A percentile compares a stretch with the other conserved stretches of the same genome.
Conservation (phyloP, 2,113 vertebrate genomes). For the Actenoides lindsayi region DNA sequence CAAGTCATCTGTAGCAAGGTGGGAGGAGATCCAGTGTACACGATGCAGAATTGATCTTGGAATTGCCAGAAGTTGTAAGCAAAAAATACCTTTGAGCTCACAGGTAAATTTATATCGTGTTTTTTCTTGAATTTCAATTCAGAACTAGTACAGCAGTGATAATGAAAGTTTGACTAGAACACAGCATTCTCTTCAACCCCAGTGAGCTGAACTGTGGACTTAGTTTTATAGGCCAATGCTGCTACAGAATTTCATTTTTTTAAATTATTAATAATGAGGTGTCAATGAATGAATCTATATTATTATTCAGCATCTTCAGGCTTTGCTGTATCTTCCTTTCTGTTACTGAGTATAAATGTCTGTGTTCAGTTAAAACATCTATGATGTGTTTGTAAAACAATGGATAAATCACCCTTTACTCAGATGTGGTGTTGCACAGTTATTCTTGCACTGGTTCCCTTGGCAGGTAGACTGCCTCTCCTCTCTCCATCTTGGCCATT, state of each 20-base stretch:
- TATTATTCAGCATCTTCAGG: not conserved
- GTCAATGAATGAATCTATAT: not conserved
- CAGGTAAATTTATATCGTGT: not conserved
- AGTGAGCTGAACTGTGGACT: not conserved
- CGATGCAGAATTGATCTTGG: not conserved
- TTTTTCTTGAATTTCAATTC: not conserved
- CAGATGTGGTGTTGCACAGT: not conserved
- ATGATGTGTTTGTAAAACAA: not conserved
- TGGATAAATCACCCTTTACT: not conserved
- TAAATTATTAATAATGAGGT: not conserved
- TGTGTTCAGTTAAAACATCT: not conserved
- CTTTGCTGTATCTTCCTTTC: not conserved
- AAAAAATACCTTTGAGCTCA: not conserved
- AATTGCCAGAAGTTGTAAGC: not conserved
- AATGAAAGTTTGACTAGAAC: not conserved
- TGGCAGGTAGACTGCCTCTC: not conserved
- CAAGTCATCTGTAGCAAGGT: not conserved
- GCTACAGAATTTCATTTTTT: not conserved
- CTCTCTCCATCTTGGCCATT: not conserved
- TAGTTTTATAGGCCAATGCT: not conserved
- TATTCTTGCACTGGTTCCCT: not conserved
- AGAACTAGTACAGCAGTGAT: not conserved
- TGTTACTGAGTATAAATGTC: not conserved
- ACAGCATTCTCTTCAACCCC: not conserved
- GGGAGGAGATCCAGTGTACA: not conserved